Base-by-base conservation (phyloP, 2,888 invertebrate species). In the Drosophila atripex region DNA sequence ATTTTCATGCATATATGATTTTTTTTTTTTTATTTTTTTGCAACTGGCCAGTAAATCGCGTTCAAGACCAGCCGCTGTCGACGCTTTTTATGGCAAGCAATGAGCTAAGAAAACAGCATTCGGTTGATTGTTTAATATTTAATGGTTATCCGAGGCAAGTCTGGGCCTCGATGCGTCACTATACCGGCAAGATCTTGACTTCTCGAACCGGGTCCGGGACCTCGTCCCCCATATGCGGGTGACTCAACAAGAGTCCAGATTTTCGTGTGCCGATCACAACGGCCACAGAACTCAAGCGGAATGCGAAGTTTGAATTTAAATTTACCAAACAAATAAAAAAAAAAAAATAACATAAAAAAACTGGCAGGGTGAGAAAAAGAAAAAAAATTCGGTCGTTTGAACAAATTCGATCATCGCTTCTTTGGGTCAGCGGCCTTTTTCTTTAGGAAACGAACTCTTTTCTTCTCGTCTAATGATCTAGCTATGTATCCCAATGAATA, bases 21-120 rank as follows among this genome's bases (percentile, higher is more conserved):
- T n/a, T n/a, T n/a, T n/a, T n/a, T n/a, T n/a, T 39, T 14, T 4
- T 39, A 9, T 41, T 14, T 41, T 57, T 73, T 77, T 57, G 64
- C 53, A 57, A 59, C 71, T 69, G 21, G 21, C 49, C 65, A 59
- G 57, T 71, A 52, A 66, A 30, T 53, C 41, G 52, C 64, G 35
- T 63, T 50, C 28, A 77, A 64, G 54, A 71, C 66, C 75, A 60
- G 55, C 57, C 58, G 47, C 60, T 54, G 68, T 25, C 74, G 47
- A 35, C 55, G 56, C 57, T 73, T 39, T 65, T 49, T 58, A 52
- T 51, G 65, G 57, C 46, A 14, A 12, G 65, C 46, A 49, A 18
- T 43, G 49, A 43, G 69, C 59, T 53, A 59, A 66, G 59, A 69
- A 58, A 69, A 65, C 54, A 49, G 39, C 39, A 14, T 7, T 23